A percentile compares a stretch with the other conserved stretches of the same genome.
Conservation (phyloP, 2,113 vertebrate species). For the Melospiza melodia region DNA sequence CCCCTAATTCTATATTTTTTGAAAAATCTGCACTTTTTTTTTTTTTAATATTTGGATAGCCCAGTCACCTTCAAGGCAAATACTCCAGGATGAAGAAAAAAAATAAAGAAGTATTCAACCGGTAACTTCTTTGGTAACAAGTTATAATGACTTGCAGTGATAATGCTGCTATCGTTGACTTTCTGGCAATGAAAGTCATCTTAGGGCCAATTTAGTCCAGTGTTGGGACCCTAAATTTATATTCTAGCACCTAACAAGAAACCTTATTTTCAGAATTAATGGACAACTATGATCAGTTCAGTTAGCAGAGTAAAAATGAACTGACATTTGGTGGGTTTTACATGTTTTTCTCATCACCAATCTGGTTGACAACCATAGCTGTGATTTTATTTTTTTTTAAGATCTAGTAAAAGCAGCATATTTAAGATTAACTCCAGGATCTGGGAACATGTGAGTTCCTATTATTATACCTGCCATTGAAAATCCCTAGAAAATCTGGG, state of each 20-base stretch:
- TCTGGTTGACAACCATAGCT: neutral
- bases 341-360: neutral
- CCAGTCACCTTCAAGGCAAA: neutral
- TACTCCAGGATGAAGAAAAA: neutral
- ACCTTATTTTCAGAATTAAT: neutral
- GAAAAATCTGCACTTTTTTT: neutral
- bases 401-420: neutral
- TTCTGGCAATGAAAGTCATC: neutral
- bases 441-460: neutral
- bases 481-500: slow-evolving; percentile 10
- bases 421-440: neutral
- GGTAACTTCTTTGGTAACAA: neutral
- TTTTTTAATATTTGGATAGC: neutral
- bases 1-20: neutral
- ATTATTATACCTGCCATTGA: slow-evolving; percentile 21
- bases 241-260: neutral
- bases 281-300: neutral
- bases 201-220: neutral
- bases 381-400: neutral
- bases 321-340: neutral
- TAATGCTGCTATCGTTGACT: neutral
- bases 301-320: neutral
- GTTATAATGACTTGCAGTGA: neutral
- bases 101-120: neutral
- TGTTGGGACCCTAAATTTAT: neutral